phyloP scores from a whole-genome alignment of 2,797 vertebrate species.

The Triplophysa yarkandensis region DNA sequence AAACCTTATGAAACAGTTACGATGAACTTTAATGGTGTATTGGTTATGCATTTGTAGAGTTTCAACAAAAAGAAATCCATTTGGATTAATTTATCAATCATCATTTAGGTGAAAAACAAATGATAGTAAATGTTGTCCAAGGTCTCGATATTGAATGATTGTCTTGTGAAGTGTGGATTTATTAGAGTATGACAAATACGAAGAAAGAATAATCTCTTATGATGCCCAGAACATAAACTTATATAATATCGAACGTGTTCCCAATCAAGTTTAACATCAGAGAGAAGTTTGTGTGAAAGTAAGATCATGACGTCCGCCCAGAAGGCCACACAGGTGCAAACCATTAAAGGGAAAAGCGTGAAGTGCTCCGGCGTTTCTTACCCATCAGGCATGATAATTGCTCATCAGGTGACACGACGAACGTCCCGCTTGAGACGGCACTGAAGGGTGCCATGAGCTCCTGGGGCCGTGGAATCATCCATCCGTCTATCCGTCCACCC shows the following conservation, averaged over 20 bases:
- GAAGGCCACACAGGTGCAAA: constrained; percentile 21
- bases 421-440: constrained; percentile 20
- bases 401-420: constrained; percentile 44
- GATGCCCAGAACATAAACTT: no score
- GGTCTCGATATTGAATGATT: no score
- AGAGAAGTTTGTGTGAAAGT: neutral
- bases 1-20: no score
- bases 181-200: no score
- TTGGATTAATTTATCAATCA: no score
- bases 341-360: constrained; percentile 24
- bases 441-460: constrained; percentile 37
- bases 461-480: constrained; percentile 4
- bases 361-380: constrained; percentile 37
- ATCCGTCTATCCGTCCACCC: constrained; percentile 35
- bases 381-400: constrained; percentile 43
- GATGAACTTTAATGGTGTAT: no score
- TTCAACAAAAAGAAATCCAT: no score
- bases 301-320: neutral
- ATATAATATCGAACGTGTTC: neutral
- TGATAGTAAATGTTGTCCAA: no score
- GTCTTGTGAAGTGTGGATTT: no score
- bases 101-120: no score
- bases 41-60: no score
- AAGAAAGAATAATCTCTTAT: neutral
- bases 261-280: constrained; percentile 10